A percentile compares a stretch with the other conserved stretches of the same genome.
Evolutionary conservation across 2,113 vertebrate species (phyloP).

Genomic region (Grus americana): DNA sequence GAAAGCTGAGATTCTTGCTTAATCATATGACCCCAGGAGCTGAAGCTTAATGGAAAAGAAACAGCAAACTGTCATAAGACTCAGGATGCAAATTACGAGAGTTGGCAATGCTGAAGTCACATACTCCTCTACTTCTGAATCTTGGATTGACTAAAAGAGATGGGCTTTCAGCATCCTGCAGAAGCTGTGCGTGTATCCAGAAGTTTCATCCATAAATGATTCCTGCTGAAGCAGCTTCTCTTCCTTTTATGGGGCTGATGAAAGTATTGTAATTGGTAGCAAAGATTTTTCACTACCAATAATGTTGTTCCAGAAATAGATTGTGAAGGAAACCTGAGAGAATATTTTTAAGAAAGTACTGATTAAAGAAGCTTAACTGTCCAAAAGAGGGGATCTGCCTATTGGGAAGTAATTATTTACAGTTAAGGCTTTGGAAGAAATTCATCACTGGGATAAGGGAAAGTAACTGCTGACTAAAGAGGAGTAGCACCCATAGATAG

Average conservation of each 20-base stretch:
- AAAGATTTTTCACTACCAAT: background rate
- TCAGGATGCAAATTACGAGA: background rate
- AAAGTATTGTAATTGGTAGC: slow-evolving; percentile 49
- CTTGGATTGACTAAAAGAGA: slow-evolving; percentile 1
- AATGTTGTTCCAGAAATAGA: background rate
- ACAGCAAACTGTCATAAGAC: background rate
- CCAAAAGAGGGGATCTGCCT: background rate
- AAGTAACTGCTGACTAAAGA: background rate
- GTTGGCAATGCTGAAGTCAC: slow-evolving; percentile 9
- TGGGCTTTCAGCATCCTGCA: slow-evolving; percentile 5
- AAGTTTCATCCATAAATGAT: slow-evolving; percentile 26
- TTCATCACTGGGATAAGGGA: background rate
- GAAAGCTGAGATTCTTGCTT: background rate
- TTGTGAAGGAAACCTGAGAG: background rate
- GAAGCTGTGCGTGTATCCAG: background rate
- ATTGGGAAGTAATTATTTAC: background rate
- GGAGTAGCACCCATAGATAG: background rate
- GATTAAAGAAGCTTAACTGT: background rate
- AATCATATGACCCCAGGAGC: background rate
- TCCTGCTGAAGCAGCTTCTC: slow-evolving; percentile 50
- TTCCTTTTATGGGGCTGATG: slow-evolving; percentile 50
- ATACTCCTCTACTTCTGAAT: background rate
- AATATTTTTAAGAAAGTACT: background rate
- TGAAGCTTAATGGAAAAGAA: slow-evolving; percentile 10
- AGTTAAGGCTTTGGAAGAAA: background rate